A percentile compares a stretch with the other conserved stretches of the same genome.
Evolutionary conservation across 2,113 vertebrate genomes (phyloP).

Genomic region (Chaenocephalus aceratus): DNA sequence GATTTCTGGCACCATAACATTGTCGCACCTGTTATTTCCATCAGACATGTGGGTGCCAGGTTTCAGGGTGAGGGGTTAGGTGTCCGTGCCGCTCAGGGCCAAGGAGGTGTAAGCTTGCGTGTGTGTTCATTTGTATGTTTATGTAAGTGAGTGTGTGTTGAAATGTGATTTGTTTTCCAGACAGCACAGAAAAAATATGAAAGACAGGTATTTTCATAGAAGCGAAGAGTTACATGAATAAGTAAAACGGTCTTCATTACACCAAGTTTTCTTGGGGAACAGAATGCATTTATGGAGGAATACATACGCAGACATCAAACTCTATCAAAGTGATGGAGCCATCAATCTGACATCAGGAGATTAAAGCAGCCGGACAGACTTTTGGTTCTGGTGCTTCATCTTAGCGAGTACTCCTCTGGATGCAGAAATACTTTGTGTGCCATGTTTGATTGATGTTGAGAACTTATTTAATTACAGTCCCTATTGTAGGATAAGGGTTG

Average conservation of each 20-base stretch:
- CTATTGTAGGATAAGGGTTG: neutral
- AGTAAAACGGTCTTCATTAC: neutral
- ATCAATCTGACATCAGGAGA: slow-evolving; percentile 48
- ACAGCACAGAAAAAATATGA: neutral
- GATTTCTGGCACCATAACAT: slow-evolving; percentile 84
- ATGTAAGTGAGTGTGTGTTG: slow-evolving; percentile 10
- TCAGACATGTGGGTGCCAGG: slow-evolving; percentile 70
- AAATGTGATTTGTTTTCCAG: slow-evolving; percentile 10
- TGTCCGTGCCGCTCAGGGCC: slow-evolving; percentile 36
- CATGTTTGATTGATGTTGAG: slow-evolving; percentile 7
- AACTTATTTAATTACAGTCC: neutral
- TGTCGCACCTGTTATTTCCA: slow-evolving; percentile 78
- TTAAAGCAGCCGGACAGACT: slow-evolving; percentile 22
- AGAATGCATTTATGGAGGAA: neutral
- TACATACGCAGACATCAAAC: neutral
- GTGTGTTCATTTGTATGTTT: slow-evolving; percentile 14
- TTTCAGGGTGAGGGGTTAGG: slow-evolving; percentile 73
- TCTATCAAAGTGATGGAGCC: slow-evolving; percentile 4
- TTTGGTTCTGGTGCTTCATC: slow-evolving; percentile 30
- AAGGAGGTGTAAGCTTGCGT: neutral
- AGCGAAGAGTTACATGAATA: neutral
- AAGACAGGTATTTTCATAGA: neutral
- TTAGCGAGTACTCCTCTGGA: slow-evolving; percentile 4
- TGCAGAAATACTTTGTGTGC: slow-evolving; percentile 25
- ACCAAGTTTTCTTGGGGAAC: neutral